phyloP scores from a whole-genome alignment of 2,888 invertebrate species.

The Drosophila nr. medialis region DNA sequence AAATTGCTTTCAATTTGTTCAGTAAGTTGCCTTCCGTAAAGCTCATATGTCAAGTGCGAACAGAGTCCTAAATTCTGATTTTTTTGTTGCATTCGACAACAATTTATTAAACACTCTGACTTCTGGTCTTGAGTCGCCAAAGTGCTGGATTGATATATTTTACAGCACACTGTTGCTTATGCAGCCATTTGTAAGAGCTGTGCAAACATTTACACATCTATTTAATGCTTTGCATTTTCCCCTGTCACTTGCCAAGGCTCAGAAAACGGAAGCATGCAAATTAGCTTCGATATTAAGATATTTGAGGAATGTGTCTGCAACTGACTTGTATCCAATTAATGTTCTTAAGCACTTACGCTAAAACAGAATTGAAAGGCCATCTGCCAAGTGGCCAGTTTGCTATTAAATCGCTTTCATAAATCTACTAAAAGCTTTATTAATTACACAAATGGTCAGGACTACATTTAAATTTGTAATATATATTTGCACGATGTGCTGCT shows the following conservation, averaged over 20 bases:
- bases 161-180: neutral
- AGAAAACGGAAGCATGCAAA: slow-evolving; percentile 29
- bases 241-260: slow-evolving; percentile 9
- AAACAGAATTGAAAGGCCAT: slow-evolving; percentile 28
- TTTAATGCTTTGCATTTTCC: slow-evolving; percentile 15
- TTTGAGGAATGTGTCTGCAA: slow-evolving; percentile 20
- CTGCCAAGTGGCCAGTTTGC: neutral
- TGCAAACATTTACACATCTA: neutral
- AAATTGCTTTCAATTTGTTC: slow-evolving; percentile 28
- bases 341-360: slow-evolving; percentile 51
- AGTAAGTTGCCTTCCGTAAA: slow-evolving; percentile 2
- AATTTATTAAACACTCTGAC: slow-evolving; percentile 43
- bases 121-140: neutral
- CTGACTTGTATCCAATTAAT: slow-evolving; percentile 58
- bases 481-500: neutral
- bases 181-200: neutral
- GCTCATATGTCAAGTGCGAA: slow-evolving; percentile 42
- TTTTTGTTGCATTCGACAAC: slow-evolving; percentile 22
- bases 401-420: neutral
- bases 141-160: neutral
- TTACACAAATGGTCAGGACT: neutral
- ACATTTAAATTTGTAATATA: neutral
- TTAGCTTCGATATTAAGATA: slow-evolving; percentile 23
- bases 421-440: neutral
- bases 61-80: neutral